These are phyloP conservation scores for Rhagologus leucostigma DNA, from an alignment of 2,113 vertebrate genomes.

Conservation along the genomic window DNA sequence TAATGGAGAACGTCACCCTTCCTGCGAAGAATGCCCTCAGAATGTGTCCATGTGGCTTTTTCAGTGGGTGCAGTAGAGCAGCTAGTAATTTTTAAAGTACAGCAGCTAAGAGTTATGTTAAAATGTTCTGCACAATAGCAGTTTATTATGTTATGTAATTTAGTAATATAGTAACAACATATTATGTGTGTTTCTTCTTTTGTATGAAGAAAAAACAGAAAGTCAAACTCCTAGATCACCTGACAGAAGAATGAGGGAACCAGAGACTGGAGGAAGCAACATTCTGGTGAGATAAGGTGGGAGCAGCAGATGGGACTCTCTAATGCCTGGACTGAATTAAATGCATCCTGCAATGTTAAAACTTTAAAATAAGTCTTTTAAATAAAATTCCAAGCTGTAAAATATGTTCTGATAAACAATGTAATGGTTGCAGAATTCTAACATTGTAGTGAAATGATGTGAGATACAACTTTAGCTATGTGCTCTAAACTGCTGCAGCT, in stretches of 20 bases:
- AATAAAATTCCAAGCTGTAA: conserved; percentile 65
- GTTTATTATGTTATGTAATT: not conserved
- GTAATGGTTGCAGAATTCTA: conserved; percentile 62
- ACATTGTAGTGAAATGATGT: conserved; percentile 46
- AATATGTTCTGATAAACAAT: conserved; percentile 46
- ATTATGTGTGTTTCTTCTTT: conserved; percentile 21
- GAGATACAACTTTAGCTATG: conserved; percentile 39
- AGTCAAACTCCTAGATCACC: conserved; percentile 75
- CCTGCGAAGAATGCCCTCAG: not conserved
- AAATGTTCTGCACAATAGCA: not conserved
- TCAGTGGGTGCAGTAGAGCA: not conserved
- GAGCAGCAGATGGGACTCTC: not conserved
- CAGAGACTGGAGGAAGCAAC: conserved; percentile 17
- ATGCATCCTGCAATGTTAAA: conserved; percentile 59
- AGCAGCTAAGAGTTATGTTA: not conserved
- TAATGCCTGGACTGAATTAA: conserved; percentile 31
- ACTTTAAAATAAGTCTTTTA: conserved; percentile 29
- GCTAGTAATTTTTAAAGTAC: not conserved
- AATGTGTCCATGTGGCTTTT: not conserved
- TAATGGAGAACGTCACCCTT: not conserved
- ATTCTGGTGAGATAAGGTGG: not conserved
- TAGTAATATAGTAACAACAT: not conserved
- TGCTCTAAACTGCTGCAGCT: conserved; percentile 47
- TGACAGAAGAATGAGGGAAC: conserved; percentile 38
- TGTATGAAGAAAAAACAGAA: conserved; percentile 77